Percentiles rank a stretch among this genome's conserved stretches.
phyloP scores from a whole-genome alignment of 2,113 vertebrate species.

The Apodemus speciosus region DNA sequence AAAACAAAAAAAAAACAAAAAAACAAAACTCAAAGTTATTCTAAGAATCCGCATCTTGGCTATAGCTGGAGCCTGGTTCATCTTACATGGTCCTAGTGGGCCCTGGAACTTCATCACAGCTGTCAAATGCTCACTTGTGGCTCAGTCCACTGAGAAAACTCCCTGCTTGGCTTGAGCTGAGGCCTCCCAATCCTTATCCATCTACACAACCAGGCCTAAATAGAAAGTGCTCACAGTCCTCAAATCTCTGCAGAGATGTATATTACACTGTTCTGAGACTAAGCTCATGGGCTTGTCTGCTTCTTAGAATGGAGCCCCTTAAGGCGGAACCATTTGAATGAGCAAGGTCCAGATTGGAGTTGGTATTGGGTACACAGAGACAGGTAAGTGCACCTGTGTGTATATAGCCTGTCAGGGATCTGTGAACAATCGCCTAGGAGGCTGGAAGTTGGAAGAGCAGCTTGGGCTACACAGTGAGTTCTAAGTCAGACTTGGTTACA shows the following conservation, averaged over 20 bases:
- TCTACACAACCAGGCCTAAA: rapidly evolving
- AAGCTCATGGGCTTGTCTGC: background rate
- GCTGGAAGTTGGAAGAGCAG: background rate
- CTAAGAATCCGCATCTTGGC: background rate
- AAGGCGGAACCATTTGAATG: background rate
- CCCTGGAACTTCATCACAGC: background rate
- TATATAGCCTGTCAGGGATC: background rate
- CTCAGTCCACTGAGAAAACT: background rate
- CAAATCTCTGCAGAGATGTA: background rate
- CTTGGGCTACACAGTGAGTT: background rate
- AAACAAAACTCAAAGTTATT: no score
- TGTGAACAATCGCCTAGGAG: background rate
- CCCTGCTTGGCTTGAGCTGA: background rate
- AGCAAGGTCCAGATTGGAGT: background rate
- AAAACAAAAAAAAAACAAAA: no score
- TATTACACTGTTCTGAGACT: background rate
- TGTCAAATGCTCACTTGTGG: background rate
- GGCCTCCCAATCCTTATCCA: rapidly evolving
- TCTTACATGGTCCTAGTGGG: no score
- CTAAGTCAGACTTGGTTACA: background rate
- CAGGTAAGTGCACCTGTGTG: no score
- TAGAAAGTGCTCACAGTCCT: background rate
- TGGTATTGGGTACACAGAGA: background rate
- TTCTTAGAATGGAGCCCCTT: background rate
- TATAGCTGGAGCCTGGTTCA: background rate